These are phyloP conservation scores for Tapirus indicus DNA, from an alignment of 2,797 vertebrate genomes.

Conservation along the genomic window DNA sequence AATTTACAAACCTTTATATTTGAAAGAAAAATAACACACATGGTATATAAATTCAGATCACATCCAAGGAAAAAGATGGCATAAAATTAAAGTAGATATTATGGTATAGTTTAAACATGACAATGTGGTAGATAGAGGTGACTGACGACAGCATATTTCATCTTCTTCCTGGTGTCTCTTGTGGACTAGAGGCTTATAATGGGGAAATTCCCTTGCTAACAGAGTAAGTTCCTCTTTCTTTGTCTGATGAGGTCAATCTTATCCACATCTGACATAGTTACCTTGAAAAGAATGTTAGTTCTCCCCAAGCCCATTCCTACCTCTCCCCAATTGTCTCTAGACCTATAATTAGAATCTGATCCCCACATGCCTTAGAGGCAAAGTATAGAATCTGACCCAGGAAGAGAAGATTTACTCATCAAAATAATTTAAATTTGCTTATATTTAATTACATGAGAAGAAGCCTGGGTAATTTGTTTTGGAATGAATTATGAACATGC, in stretches of 20 bases:
- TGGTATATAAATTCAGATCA: background rate
- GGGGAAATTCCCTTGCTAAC: background rate
- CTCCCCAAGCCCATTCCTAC: no score
- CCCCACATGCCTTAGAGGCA: background rate
- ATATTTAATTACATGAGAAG: background rate
- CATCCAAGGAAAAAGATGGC: background rate
- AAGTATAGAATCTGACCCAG: background rate
- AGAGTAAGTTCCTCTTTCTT: background rate
- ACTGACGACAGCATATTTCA: background rate
- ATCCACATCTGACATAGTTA: background rate
- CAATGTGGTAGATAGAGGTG: background rate
- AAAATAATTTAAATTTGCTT: background rate
- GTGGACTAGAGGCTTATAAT: background rate
- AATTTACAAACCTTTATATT: background rate
- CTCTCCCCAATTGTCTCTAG: accelerated
- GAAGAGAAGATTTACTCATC: background rate
- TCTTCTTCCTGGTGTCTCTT: background rate
- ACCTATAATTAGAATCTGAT: background rate
- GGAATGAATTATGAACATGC: background rate
- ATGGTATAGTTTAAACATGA: background rate
- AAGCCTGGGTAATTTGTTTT: background rate
- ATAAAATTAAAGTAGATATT: background rate
- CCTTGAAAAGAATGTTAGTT: background rate
- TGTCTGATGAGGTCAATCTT: background rate
- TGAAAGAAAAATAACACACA: background rate